Percentiles rank a stretch among this genome's conserved stretches.
Evolutionary conservation across 2,113 vertebrate species (phyloP).

Genomic region (Melanotaenia duboulayi): DNA sequence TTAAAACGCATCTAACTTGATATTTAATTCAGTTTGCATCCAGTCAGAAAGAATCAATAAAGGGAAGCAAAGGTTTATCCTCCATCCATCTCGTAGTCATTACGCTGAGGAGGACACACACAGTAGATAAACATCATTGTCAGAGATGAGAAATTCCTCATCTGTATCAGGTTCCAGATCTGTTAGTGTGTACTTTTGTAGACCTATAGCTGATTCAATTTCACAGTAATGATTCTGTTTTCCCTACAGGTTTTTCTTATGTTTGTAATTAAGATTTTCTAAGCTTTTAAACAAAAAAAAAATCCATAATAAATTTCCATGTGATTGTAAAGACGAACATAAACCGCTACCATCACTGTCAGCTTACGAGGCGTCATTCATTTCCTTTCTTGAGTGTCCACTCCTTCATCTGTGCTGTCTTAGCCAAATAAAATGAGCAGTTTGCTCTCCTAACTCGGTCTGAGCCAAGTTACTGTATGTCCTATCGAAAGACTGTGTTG

Average conservation of each 20-base stretch:
- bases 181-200: too few relatives aligned
- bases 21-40: neutral
- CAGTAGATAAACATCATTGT: slow-evolving; percentile 44
- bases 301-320: slow-evolving; percentile 16
- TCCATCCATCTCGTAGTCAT: slow-evolving; percentile 40
- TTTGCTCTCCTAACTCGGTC: slow-evolving; percentile 16
- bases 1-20: neutral
- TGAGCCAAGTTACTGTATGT: neutral
- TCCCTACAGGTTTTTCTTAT: slow-evolving; percentile 11
- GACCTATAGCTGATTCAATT: slow-evolving; percentile 9
- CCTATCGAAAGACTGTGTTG: slow-evolving; percentile 18
- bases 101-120: slow-evolving; percentile 41
- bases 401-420: neutral
- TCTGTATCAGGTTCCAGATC: too few relatives aligned
- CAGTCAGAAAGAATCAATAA: slow-evolving; percentile 45
- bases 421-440: slow-evolving; percentile 3
- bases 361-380: neutral
- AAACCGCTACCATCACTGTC: slow-evolving; percentile 27
- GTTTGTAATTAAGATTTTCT: slow-evolving; percentile 46
- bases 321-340: neutral
- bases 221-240: slow-evolving; percentile 6
- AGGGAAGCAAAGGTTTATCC: slow-evolving; percentile 22
- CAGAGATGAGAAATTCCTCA: neutral
- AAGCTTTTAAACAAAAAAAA: slow-evolving; percentile 7
- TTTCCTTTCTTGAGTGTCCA: neutral